A percentile compares a stretch with the other conserved stretches of the same genome.
Evolutionary conservation across 2,797 vertebrate species (phyloP).

Genomic region (Poliocrania exsul): DNA sequence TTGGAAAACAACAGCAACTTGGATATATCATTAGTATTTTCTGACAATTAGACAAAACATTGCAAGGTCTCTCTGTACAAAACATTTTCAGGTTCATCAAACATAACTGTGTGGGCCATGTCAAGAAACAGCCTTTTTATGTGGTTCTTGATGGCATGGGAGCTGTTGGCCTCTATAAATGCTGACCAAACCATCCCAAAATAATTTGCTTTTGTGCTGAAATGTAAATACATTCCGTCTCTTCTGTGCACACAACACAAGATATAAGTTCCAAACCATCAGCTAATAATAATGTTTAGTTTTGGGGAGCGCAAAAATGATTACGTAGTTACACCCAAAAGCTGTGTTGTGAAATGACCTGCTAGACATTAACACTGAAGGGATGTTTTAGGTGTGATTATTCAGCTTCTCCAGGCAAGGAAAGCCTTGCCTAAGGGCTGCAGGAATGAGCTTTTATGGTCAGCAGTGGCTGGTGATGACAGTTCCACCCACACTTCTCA

Average conservation of each 20-base stretch:
- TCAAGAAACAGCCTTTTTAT: constrained; percentile 22
- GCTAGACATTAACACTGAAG: background rate
- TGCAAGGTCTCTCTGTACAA: background rate
- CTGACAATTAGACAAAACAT: constrained; percentile 53
- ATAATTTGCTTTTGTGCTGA: background rate
- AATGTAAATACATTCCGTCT: constrained; percentile 37
- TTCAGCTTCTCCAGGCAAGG: background rate
- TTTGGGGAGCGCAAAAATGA: background rate
- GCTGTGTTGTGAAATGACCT: constrained; percentile 1
- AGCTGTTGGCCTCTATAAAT: constrained; percentile 23
- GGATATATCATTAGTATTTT: constrained; percentile 23
- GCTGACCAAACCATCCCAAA: background rate
- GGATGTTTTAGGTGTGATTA: background rate
- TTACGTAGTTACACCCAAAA: background rate
- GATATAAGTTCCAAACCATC: background rate
- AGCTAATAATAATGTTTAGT: background rate
- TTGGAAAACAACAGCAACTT: constrained; percentile 38
- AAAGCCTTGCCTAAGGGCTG: background rate
- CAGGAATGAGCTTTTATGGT: background rate
- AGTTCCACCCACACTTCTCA: constrained; percentile 14
- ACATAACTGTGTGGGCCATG: constrained; percentile 24
- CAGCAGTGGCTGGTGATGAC: background rate
- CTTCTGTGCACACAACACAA: background rate
- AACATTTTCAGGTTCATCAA: constrained; percentile 44
- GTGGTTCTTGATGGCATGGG: background rate